Evolutionary conservation across 2,113 vertebrate genomes (phyloP).

Genomic region (Climacteris rufus): DNA sequence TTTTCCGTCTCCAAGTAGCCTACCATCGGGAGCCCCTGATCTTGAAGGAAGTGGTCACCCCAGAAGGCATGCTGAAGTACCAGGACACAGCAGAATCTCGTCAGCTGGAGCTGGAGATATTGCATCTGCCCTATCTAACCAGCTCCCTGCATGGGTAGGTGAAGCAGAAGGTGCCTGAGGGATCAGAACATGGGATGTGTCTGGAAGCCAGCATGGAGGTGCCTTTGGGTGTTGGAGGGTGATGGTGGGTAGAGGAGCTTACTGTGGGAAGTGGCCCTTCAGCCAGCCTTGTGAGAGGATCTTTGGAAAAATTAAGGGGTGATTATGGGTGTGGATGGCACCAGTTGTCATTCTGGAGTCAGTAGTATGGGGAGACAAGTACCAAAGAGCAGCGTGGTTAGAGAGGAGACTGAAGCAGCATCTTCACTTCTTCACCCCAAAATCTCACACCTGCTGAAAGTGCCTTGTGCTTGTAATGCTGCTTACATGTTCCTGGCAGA

Average conservation of each 20-base stretch:
- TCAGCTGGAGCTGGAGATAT: slow-evolving; percentile 81
- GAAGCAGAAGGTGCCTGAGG: fast-evolving
- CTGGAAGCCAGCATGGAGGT: background rate
- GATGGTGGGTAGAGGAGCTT: background rate
- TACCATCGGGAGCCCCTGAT: slow-evolving; percentile 92
- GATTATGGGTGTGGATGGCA: background rate
- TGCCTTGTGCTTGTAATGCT: background rate
- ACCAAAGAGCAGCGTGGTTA: background rate
- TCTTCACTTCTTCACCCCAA: background rate
- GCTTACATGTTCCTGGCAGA: background rate
- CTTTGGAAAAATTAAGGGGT: fast-evolving
- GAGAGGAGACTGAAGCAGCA: background rate
- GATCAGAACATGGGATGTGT: fast-evolving
- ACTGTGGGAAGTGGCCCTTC: background rate
- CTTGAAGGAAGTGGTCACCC: slow-evolving; percentile 81
- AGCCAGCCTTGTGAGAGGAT: background rate
- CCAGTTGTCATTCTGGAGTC: background rate
- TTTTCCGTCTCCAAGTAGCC: slow-evolving; percentile 88
- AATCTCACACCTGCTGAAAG: background rate
- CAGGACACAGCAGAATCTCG: slow-evolving; percentile 84
- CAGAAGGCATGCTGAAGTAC: slow-evolving; percentile 83
- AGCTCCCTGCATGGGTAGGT: slow-evolving; percentile 90
- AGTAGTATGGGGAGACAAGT: background rate
- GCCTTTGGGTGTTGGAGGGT: background rate
- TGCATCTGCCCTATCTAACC: slow-evolving; percentile 84